These are phyloP conservation scores for Epinephelus lanceolatus DNA, from an alignment of 2,113 vertebrate genomes.

Conservation along the genomic window DNA sequence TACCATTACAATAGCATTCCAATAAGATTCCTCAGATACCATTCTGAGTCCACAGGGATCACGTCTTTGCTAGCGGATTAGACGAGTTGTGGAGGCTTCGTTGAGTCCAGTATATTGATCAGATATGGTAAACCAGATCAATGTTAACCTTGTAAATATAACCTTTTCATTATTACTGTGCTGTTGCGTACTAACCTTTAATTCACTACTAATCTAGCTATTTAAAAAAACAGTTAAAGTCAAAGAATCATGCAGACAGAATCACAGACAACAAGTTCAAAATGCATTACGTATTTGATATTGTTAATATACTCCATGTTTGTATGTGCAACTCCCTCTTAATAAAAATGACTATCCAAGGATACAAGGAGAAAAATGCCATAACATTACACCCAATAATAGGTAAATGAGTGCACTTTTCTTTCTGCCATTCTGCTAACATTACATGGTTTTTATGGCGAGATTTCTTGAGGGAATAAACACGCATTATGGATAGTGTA, in stretches of 20 bases:
- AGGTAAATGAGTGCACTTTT: not conserved
- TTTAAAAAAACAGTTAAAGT: not conserved
- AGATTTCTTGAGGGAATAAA: constrained; percentile 2
- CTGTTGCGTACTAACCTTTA: not conserved
- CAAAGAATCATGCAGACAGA: not conserved
- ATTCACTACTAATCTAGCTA: not conserved
- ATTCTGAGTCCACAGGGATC: constrained; percentile 43
- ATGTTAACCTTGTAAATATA: not conserved
- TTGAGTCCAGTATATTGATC: constrained; percentile 21
- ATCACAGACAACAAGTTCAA: not conserved
- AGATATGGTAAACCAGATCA: constrained; percentile 17
- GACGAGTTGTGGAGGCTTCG: constrained; percentile 13
- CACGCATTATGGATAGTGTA: constrained; percentile 71
- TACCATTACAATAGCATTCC: constrained; percentile 83
- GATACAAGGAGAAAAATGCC: not conserved
- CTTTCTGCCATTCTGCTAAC: not conserved
- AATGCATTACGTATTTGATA: not conserved
- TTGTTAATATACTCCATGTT: not conserved
- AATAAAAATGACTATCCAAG: not conserved
- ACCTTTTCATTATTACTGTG: not conserved
- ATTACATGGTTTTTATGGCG: not conserved
- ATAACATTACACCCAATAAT: not conserved
- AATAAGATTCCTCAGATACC: constrained; percentile 72
- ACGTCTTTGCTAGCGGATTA: constrained; percentile 10
- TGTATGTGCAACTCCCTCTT: not conserved